These are phyloP conservation scores for Ciconia maguari DNA, from an alignment of 2,113 vertebrate species.

Conservation along the genomic window DNA sequence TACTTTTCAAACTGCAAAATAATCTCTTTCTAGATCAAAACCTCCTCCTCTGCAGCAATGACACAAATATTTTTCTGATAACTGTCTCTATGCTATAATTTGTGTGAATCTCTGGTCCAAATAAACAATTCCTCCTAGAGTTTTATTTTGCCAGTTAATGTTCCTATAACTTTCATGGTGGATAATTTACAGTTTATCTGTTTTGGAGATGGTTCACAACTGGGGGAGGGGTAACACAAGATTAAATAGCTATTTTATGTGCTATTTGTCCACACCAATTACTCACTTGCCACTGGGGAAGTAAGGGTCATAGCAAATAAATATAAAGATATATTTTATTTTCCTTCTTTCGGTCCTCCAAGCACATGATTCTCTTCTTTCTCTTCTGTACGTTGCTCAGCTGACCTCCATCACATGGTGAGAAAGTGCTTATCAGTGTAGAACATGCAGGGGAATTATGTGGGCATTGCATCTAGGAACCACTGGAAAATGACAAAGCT, in stretches of 20 bases:
- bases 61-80: conserved; percentile 12
- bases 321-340: neutral
- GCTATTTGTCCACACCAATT: neutral
- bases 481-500: neutral
- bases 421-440: conserved; percentile 24
- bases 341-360: neutral
- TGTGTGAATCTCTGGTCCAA: neutral
- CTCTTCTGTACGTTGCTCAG: neutral
- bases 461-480: neutral
- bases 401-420: neutral
- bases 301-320: neutral
- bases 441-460: conserved; percentile 8
- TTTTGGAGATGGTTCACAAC: neutral
- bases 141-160: neutral
- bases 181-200: neutral
- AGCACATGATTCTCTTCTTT: neutral
- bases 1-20: conserved; percentile 19
- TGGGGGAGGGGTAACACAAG: neutral
- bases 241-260: conserved; percentile 5
- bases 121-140: neutral
- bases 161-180: neutral
- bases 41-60: neutral
- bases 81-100: neutral
- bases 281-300: neutral
- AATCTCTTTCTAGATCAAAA: neutral